Evolutionary conservation across 2,797 vertebrate genomes (phyloP).

Genomic region (Moxostoma hubbsi): DNA sequence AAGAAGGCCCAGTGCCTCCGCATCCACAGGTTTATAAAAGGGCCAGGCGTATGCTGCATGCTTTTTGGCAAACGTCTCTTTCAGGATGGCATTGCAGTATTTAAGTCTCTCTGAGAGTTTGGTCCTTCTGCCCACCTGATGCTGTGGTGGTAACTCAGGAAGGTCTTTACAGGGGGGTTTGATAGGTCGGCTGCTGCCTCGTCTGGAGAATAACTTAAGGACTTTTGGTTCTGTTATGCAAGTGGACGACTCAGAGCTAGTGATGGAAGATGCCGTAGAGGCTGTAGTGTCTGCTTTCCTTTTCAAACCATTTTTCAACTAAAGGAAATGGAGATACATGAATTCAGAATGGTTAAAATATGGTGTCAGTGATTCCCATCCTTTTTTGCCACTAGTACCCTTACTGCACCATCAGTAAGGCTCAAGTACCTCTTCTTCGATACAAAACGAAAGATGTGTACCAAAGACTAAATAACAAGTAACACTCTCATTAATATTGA

Average conservation of each 20-base stretch:
- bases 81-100: constrained; percentile 83
- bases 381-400: too few species aligned
- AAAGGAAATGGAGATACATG: constrained; percentile 35
- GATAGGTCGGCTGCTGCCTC: constrained; percentile 72
- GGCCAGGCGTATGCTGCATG: constrained; percentile 88
- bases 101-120: constrained; percentile 79
- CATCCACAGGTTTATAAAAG: constrained; percentile 85
- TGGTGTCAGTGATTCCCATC: too few species aligned
- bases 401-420: too few species aligned
- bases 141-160: constrained; percentile 71
- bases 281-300: constrained; percentile 84
- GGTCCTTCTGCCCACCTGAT: constrained; percentile 66
- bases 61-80: constrained; percentile 90
- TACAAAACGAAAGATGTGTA: too few species aligned
- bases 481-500: too few species aligned
- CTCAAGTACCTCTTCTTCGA: too few species aligned
- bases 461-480: too few species aligned
- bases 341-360: background rate
- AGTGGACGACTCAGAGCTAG: constrained; percentile 66
- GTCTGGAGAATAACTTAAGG: constrained; percentile 62
- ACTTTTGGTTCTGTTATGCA: constrained; percentile 62
- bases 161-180: constrained; percentile 78
- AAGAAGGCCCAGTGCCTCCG: constrained; percentile 72
- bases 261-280: constrained; percentile 66
- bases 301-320: constrained; percentile 86